Evolutionary conservation across 2,113 vertebrate genomes (phyloP).

Genomic region (Poicephalus gulielmi): DNA sequence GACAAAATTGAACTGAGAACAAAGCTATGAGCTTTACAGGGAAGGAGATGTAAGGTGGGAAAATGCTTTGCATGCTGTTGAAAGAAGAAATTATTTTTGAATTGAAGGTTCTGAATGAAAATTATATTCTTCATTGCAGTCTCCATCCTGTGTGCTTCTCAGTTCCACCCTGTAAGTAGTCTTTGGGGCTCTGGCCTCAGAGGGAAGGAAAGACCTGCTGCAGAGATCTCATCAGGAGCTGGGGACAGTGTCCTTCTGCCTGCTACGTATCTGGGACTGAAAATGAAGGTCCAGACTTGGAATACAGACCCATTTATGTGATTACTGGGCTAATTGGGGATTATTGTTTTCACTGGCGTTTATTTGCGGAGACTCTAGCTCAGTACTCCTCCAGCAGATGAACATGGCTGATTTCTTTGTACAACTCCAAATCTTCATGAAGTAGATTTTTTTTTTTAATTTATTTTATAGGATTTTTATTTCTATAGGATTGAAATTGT

Average conservation of each 20-base stretch:
- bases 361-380: neutral
- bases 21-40: neutral
- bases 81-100: neutral
- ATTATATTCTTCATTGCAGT: neutral
- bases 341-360: neutral
- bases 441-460: neutral
- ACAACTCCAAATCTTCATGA: neutral
- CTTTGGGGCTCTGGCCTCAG: neutral
- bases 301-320: rapidly evolving
- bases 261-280: neutral
- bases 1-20: neutral
- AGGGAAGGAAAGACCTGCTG: neutral
- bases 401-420: neutral
- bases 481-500: neutral
- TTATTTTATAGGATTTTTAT: neutral
- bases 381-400: neutral
- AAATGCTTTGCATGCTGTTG: neutral
- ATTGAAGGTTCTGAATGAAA: neutral
- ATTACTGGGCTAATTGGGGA: neutral
- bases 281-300: neutral
- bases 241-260: rapidly evolving
- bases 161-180: neutral
- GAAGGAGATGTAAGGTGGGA: neutral
- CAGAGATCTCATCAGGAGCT: neutral
- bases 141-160: neutral